Evolutionary conservation across 1,140 invertebrate genomes (phyloP).

Genomic region (Lamellibrachia luymesi): DNA sequence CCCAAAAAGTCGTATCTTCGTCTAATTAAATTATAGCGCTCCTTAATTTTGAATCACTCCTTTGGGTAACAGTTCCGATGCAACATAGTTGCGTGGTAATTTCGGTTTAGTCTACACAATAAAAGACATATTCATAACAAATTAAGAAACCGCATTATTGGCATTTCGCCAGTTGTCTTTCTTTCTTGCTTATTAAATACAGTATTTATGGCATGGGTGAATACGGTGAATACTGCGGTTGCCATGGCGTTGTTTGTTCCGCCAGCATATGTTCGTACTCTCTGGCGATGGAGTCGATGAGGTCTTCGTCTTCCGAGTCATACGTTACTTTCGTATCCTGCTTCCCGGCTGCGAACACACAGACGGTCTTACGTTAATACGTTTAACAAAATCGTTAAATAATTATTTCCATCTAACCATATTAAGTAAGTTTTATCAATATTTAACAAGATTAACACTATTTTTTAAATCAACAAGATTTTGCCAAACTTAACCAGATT

Average conservation of each 20-base stretch:
- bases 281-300: background rate
- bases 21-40: background rate
- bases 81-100: background rate
- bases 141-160: background rate
- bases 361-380: background rate
- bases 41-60: background rate
- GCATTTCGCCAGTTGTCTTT: background rate
- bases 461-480: no score
- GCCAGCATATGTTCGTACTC: background rate
- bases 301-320: background rate
- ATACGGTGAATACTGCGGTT: background rate
- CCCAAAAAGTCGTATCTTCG: background rate
- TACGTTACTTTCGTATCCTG: background rate
- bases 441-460: background rate
- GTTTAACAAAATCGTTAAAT: background rate
- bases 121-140: background rate
- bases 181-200: background rate
- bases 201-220: background rate
- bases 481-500: no score
- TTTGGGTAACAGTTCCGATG: background rate
- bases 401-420: background rate
- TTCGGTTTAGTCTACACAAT: background rate
- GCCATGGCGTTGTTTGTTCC: background rate
- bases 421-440: background rate
- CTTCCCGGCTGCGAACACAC: background rate